Percentiles rank a stretch among this genome's conserved stretches.
phyloP scores from a whole-genome alignment of 35 echinoderm and acorn worm species.

The Ophiothrix spiculata region DNA sequence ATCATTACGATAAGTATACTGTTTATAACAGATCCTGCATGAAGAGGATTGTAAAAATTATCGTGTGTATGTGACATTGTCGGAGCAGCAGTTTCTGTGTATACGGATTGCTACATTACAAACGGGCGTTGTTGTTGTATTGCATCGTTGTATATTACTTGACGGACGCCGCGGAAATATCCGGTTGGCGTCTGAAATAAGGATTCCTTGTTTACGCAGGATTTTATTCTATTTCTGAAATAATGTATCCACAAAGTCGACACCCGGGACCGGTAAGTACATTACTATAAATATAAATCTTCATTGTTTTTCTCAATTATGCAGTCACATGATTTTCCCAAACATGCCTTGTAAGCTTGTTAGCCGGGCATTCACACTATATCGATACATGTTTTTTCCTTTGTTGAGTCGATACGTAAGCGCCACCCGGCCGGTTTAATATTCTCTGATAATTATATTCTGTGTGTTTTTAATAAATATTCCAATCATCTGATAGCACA shows the following conservation, averaged over 20 bases:
- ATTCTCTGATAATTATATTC: too few species aligned
- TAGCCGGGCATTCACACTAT: not conserved
- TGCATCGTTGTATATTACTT: not conserved
- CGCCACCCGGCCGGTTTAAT: not conserved
- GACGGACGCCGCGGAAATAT: slow-evolving; percentile 5
- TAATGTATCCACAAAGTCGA: slow-evolving; percentile 86
- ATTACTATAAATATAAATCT: not conserved
- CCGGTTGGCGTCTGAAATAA: not conserved
- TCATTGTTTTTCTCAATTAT: slow-evolving; percentile 8
- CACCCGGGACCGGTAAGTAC: slow-evolving; percentile 94
- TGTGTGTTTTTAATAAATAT: too few species aligned
- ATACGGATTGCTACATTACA: not conserved
- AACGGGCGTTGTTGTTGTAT: slow-evolving; percentile 11
- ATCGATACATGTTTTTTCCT: not conserved
- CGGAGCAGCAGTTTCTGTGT: not conserved
- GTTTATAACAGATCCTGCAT: not conserved
- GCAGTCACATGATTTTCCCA: not conserved
- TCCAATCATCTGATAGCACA: too few species aligned
- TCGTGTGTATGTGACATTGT: not conserved
- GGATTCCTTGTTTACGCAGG: not conserved
- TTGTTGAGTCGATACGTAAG: not conserved
- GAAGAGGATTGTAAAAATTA: not conserved
- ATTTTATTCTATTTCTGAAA: slow-evolving; percentile 20
- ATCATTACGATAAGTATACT: not conserved
- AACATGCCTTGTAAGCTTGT: too few species aligned